Base-by-base conservation (phyloP, 2,797 vertebrate species). In the Eptatretus atami region DNA sequence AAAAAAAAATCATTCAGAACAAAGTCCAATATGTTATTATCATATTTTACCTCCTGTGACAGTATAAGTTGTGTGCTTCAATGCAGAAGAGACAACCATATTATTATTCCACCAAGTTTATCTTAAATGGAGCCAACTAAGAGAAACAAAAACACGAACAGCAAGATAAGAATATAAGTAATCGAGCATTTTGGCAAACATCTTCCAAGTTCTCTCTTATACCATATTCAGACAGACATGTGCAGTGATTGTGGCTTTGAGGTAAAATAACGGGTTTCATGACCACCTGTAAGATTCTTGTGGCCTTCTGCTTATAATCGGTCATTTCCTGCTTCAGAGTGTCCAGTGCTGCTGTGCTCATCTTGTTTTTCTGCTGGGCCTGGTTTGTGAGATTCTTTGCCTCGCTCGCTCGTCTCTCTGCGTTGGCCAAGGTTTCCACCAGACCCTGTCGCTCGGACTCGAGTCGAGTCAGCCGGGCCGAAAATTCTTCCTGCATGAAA, bases 301-400 rank as follows among this genome's bases (percentile, higher is more conserved):
- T 81, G 13, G 92, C 92, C 72, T 98, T 98, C 66, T 93, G 82
- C 68, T 96, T 98, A 69, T 98, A 98, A 72, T 98, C 92, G 10
- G 77, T 70, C 54, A 98, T 66, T 65, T 98, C 90, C 70, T 83
- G 86, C 69, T 80, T 93, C 52, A 76, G 74, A 12, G 75, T 74
- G 66, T 95, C 87, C 1, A 81, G 70, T 53, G 71, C 75, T 10
- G 71, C 69, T 72, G 79, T 84, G 60, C 74, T 70, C 11, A 71
- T 71, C 74, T 80, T 87, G 67, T 79, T 69, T 67, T 92, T 85
- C 69, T 90, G 83, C 63, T 87, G 86, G 14, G 83, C 67, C n/a
- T 92, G 86, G 2, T 93, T 86, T 0, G 71, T 72, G 67, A 74
- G 71, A 67, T 76, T 76, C 71, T 81, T 87, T 64, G 94, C 90